phyloP scores from a whole-genome alignment of 1,140 invertebrate genomes.

The Holcopasites calliopsidis region DNA sequence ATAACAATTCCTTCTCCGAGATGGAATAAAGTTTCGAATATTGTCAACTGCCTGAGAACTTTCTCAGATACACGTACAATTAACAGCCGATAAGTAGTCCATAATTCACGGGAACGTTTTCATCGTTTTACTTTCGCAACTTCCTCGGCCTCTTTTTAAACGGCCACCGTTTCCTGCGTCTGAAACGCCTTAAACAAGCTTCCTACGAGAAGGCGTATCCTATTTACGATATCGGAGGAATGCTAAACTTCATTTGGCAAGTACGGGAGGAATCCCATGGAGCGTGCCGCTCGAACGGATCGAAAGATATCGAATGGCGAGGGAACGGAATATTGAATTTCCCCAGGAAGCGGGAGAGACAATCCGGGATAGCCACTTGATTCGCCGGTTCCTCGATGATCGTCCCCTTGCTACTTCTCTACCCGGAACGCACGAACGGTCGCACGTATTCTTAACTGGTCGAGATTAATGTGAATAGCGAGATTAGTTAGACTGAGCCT shows the following conservation, averaged over 20 bases:
- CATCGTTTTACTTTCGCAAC: neutral
- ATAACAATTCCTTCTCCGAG: neutral
- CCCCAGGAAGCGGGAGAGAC: constrained; percentile 34
- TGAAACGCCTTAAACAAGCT: constrained; percentile 22
- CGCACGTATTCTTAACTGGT: no score
- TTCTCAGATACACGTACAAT: no score
- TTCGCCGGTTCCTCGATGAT: neutral
- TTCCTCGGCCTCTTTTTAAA: neutral
- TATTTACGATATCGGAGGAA: constrained; percentile 38
- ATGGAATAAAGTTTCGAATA: neutral
- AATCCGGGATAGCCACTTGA: constrained; percentile 31
- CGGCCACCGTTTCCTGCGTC: neutral
- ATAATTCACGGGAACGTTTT: neutral
- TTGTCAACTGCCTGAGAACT: neutral
- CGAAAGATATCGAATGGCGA: constrained; percentile 47
- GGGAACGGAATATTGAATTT: constrained; percentile 58
- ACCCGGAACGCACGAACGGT: neutral
- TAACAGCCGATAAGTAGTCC: neutral
- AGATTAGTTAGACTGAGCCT: no score
- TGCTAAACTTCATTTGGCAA: constrained; percentile 49
- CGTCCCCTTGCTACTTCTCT: neutral
- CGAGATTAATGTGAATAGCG: no score
- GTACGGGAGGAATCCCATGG: constrained; percentile 40
- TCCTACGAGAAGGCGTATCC: constrained; percentile 4
- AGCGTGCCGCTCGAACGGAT: constrained; percentile 31